Base-by-base conservation (phyloP, 2,797 vertebrate genomes). In the Chloroceryle inda region DNA sequence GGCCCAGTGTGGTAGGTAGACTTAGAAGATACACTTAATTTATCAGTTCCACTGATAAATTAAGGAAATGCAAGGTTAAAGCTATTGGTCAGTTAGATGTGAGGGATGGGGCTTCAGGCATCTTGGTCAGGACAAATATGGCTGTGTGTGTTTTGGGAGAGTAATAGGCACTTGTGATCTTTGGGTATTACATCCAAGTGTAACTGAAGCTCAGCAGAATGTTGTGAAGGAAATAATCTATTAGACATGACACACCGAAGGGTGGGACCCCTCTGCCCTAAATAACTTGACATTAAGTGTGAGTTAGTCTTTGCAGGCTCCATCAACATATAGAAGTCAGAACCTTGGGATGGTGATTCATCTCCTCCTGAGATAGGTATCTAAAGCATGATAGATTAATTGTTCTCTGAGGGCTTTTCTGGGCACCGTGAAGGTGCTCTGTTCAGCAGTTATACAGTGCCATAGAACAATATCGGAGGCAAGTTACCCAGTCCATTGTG, bases 91-190 rank as follows among this genome's bases (percentile, higher is more conserved):
- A 10, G 26, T 55, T 85, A 61, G 40, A 61, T 22, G 29, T 19
- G 20, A 61, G 31, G 73, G 6, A 5, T 55, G 31, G 14, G 29
- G 2, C 16, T 56, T 21, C 0, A 1, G 13, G 33, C 26, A 9
- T 68, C 47, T 49, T 68, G 35, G 40, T 26, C 3, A 13, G 56
- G 31, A 38, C 33, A 45, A 49, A 37, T 15, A 6, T 24, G 27
- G 52, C 31, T 1, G 1, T 26, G 13, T 0, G 0, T 19, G 3
- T 71, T 89, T 86, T 23, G 27, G 59, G 31, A 78, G 38, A 85
- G 17, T 3, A 56, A 27, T 5, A 74, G 62, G 11, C 49, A 20
- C 26, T 5, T 47, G 0, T 8, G 24, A 5, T 77, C 27, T 64
- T 85, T 45, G 45, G 29, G 29, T 50, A 49, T 53, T 84, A 89